A percentile compares a stretch with the other conserved stretches of the same genome.
Conservation (phyloP, 2,888 invertebrate species). For the Phaonia tiefii region DNA sequence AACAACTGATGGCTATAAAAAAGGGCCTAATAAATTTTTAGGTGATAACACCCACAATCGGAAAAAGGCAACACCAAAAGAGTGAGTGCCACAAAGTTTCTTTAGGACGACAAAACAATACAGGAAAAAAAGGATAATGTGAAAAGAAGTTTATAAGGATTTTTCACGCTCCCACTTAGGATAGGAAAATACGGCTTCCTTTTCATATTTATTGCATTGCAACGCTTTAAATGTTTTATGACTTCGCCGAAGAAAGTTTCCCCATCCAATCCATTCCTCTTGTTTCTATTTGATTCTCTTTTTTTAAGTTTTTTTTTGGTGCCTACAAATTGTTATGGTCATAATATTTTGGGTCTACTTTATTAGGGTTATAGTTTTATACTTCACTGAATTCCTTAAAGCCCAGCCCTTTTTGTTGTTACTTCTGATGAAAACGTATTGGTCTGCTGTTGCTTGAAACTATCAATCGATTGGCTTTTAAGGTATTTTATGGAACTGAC, state of each 20-base stretch:
- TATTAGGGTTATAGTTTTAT: constrained; percentile 48
- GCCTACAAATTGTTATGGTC: constrained; percentile 39
- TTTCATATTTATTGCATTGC: constrained; percentile 42
- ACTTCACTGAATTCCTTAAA: constrained; percentile 42
- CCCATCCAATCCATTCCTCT: neutral
- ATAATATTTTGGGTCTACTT: constrained; percentile 41
- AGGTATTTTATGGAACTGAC: constrained; percentile 31
- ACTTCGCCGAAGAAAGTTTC: constrained; percentile 37
- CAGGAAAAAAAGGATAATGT: neutral
- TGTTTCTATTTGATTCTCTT: neutral
- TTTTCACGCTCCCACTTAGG: neutral
- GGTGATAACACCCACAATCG: constrained; percentile 27
- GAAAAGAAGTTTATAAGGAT: neutral
- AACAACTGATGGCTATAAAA: constrained; percentile 17
- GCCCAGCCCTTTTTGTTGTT: neutral
- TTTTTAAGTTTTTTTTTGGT: neutral
- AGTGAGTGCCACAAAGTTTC: neutral
- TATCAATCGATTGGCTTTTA: constrained; percentile 32
- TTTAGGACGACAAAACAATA: neutral
- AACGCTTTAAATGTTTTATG: constrained; percentile 57
- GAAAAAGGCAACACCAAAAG: neutral
- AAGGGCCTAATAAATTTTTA: constrained; percentile 27
- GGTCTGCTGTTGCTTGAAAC: constrained; percentile 7
- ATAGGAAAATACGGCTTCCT: constrained; percentile 19
- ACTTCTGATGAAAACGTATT: neutral